Conservation (phyloP, 2,113 vertebrate species). For the Equus przewalskii region DNA sequence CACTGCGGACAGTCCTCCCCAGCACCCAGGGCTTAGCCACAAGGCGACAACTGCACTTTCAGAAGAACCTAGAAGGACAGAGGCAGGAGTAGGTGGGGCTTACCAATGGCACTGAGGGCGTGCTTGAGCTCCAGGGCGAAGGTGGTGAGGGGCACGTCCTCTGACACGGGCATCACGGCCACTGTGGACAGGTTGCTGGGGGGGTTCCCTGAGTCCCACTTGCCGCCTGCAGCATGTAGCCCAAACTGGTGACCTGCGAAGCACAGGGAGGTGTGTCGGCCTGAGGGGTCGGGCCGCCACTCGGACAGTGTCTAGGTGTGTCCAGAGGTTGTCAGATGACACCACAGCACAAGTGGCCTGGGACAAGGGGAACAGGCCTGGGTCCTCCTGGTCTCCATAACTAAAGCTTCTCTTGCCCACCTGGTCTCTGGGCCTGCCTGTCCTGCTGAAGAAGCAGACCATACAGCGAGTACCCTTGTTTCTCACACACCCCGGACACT, state of each 20-base stretch:
- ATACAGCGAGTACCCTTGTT: accelerated
- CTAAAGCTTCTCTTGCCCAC: neutral
- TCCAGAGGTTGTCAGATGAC: neutral
- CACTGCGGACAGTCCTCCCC: neutral
- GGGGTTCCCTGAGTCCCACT: conserved; percentile 94
- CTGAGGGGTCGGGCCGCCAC: accelerated
- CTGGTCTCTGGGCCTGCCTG: too few species aligned
- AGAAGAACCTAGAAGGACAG: neutral
- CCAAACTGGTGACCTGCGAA: conserved; percentile 90
- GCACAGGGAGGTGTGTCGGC: neutral
- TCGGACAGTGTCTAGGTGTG: accelerated
- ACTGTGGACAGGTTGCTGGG: conserved; percentile 96
- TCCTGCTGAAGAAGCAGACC: neutral
- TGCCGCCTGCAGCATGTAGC: conserved; percentile 89
- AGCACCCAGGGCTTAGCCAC: too few species aligned
- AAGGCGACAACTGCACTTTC: neutral
- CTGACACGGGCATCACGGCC: conserved; percentile 94
- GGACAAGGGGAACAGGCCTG: neutral
- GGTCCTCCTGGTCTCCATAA: neutral
- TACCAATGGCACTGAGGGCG: conserved; percentile 94
- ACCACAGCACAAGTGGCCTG: neutral
- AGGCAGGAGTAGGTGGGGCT: neutral
- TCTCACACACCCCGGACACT: neutral
- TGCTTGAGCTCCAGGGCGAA: conserved; percentile 97
- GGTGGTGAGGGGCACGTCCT: conserved; percentile 95